A percentile compares a stretch with the other conserved stretches of the same genome.
Evolutionary conservation across 2,113 vertebrate genomes (phyloP).

Genomic region (Phyllostomus hastatus): DNA sequence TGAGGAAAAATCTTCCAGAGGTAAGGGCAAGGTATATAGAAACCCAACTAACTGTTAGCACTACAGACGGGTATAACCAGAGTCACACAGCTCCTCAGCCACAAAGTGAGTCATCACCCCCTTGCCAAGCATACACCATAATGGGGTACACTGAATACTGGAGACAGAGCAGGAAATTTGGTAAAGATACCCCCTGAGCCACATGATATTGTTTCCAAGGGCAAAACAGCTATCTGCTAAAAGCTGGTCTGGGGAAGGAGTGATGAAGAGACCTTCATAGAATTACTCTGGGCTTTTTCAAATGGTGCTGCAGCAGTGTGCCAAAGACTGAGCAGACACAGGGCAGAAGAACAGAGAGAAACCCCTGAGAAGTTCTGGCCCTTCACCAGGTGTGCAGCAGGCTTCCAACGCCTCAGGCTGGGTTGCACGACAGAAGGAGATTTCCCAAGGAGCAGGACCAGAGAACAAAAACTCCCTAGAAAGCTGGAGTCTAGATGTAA

Average conservation of each 20-base stretch:
- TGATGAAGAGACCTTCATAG: neutral
- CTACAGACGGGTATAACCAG: too few species aligned
- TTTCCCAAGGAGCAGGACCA: neutral
- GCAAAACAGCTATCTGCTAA: neutral
- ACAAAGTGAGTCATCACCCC: neutral
- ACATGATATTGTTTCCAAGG: neutral
- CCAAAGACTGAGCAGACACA: neutral
- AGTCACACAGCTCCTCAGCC: neutral
- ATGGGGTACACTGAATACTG: neutral
- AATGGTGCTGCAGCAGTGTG: rapidly evolving
- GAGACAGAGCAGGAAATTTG: neutral
- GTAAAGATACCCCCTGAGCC: neutral
- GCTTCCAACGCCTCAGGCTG: neutral
- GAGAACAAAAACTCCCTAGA: neutral
- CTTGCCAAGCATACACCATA: neutral
- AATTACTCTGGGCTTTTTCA: neutral
- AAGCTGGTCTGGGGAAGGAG: neutral
- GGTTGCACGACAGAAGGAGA: neutral
- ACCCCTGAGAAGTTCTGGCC: neutral
- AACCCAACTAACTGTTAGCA: neutral
- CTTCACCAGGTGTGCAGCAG: neutral
- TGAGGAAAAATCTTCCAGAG: neutral
- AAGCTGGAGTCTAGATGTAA: neutral
- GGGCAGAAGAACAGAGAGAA: neutral
- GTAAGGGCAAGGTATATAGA: neutral